Evolutionary conservation across 2,888 invertebrate genomes (phyloP).

Genomic region (Drosophila tripunctata): DNA sequence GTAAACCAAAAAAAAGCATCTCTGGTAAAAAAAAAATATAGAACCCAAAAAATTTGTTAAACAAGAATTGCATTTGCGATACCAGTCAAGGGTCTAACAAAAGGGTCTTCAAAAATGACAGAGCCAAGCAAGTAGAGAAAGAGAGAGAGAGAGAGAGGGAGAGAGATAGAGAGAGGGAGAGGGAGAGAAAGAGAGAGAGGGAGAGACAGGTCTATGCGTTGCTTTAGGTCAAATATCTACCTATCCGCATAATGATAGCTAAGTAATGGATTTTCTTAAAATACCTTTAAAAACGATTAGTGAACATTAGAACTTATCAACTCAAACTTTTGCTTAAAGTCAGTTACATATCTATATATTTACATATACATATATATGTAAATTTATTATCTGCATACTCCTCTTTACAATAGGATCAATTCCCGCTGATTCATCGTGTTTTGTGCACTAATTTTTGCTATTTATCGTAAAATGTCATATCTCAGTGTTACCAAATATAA

Average conservation of each 20-base stretch:
- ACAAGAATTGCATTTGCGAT: constrained; percentile 2
- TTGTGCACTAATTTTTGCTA: no score
- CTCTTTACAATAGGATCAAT: no score
- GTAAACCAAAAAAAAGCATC: not conserved
- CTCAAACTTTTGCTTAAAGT: not conserved
- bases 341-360: not conserved
- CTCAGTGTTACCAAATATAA: no score
- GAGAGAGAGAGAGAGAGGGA: not conserved
- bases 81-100: not conserved
- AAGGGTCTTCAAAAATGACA: not conserved
- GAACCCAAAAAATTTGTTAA: constrained; percentile 1
- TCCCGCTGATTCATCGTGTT: no score
- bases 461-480: no score
- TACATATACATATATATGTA: not conserved
- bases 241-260: not conserved
- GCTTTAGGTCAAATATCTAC: no score
- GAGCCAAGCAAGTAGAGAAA: no score
- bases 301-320: not conserved
- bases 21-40: not conserved
- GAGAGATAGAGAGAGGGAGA: no score
- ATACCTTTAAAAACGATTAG: not conserved
- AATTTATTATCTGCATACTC: no score
- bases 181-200: not conserved
- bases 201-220: not conserved
- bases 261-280: not conserved